Evolutionary conservation across 2,113 vertebrate species (phyloP), one percentile per base, ranked within the genome.

Genomic region (Podiceps cristatus): DNA sequence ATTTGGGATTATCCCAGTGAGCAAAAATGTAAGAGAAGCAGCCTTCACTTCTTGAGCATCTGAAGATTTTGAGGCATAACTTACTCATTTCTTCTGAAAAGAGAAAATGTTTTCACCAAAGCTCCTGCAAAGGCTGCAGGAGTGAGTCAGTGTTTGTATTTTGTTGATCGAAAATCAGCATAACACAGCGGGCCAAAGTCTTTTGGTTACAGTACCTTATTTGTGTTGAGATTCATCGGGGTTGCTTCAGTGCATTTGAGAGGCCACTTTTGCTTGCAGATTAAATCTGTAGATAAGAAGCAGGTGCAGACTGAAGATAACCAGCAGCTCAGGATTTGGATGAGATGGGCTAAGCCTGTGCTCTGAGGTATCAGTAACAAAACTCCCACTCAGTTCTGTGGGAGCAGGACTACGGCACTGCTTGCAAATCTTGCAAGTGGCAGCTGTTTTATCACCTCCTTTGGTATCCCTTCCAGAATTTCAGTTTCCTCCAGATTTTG

Each of bases 361-460:
- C 88, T 78, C 60, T 4, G 58, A 72, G 84, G 2, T 95, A 95
- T 78, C 89, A 62, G 94, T 84, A 87, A 86, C 94, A 81, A 33
- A 92, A 91, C 92, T 92, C 96, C 95, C 77, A 75, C 96, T 91
- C 83, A 22, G 37, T 62, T 58, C 86, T 56, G 83, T 25, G 80
- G 93, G 95, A 89, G 82, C 64, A 85, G 88, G 83, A 62, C 88
- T 56, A 50, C 42, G 68, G 80, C 35, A 20, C 20, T 29, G 82
- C 83, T 84, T 71, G 47, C 63, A 79, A 44, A 91, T 45, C 73
- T 64, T 66, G 44, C 74, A 87, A 73, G 80, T 2, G n/a, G 93
- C 95, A 97, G 93, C 94, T 97, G 96, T 96, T 96, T 72, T 23
- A 85, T 95, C 91, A 89, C 80, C 86, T 87, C 93, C 66, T 60